Conservation (phyloP, 2,797 vertebrate species). For the Rhinophrynus dorsalis region DNA sequence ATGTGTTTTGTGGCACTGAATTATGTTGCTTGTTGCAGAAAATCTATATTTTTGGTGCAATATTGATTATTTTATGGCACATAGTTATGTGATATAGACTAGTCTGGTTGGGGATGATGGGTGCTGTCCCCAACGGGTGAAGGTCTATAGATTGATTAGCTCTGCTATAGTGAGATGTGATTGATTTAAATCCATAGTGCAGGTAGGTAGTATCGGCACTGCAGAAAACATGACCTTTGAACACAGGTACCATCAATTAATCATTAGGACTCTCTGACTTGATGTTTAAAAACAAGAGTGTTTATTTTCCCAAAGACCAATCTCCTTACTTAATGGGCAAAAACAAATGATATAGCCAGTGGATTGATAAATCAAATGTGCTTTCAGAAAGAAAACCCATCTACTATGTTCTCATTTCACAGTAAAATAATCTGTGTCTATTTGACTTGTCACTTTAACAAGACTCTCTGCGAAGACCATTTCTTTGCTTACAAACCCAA, state of each 20-base stretch:
- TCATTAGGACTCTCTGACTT: constrained; percentile 19
- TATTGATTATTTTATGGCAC: too few relatives aligned
- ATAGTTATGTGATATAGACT: too few relatives aligned
- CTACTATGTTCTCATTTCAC: constrained; percentile 4
- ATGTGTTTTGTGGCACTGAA: too few relatives aligned
- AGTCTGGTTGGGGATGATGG: too few relatives aligned
- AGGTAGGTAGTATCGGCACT: background rate
- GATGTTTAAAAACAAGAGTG: constrained; percentile 13
- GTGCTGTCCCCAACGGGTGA: too few relatives aligned
- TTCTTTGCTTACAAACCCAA: constrained; percentile 24
- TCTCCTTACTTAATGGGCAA: constrained; percentile 37
- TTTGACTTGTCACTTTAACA: constrained; percentile 24
- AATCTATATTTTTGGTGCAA: too few relatives aligned
- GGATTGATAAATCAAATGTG: constrained; percentile 37
- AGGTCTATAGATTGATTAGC: too few relatives aligned
- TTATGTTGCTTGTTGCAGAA: too few relatives aligned
- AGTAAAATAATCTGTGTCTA: constrained; percentile 21
- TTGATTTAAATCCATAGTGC: constrained; percentile 7
- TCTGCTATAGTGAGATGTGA: background rate
- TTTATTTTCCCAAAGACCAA: constrained; percentile 8
- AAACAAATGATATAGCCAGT: constrained; percentile 28
- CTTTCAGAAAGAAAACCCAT: constrained; percentile 34
- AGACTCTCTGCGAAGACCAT: background rate
- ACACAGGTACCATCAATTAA: constrained; percentile 27
- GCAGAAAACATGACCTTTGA: background rate